Conservation (phyloP, 2,888 invertebrate species). For the Limnephilus marmoratus region DNA sequence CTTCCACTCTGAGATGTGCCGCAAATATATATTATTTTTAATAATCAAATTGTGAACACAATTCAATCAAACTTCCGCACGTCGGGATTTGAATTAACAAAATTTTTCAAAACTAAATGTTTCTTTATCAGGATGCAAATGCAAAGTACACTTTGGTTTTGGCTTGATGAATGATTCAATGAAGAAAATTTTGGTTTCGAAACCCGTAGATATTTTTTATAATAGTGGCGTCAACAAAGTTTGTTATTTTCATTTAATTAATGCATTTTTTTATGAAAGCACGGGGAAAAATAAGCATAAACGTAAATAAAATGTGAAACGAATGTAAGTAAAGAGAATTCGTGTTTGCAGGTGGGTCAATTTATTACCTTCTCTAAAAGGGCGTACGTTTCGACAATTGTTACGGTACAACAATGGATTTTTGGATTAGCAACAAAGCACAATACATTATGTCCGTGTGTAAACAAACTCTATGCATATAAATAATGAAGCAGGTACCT, state of each 20-base stretch:
- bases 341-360: background rate
- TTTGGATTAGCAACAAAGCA: background rate
- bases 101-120: no score
- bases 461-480: background rate
- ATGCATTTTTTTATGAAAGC: background rate
- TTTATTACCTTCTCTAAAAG: background rate
- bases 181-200: background rate
- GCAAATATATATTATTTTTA: no score
- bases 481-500: background rate
- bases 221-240: no score
- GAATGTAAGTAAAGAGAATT: background rate
- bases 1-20: no score
- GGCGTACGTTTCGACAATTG: background rate
- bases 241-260: background rate
- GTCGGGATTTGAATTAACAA: no score
- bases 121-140: no score
- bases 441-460: background rate
- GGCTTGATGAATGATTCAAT: no score
- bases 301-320: background rate
- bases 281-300: background rate
- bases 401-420: background rate
- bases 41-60: no score
- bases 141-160: no score
- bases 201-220: background rate
- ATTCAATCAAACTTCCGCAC: no score